Conservation (phyloP, 1,140 invertebrate species). For the Rhagoletis pomonella region DNA sequence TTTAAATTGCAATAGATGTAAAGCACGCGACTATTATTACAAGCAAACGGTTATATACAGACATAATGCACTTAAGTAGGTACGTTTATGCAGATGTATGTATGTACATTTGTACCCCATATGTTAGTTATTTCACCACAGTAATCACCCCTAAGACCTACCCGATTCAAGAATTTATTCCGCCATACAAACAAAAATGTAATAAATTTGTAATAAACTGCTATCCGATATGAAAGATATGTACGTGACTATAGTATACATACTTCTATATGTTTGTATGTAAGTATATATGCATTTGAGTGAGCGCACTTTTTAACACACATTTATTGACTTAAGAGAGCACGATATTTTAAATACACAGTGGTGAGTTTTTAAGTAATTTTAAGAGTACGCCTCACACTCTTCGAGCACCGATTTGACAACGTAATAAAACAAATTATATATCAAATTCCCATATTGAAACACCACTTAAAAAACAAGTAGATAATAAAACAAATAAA, state of each 20-base stretch:
- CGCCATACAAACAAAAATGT: neutral
- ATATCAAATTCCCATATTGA: neutral
- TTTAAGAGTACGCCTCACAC: neutral
- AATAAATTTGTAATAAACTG: neutral
- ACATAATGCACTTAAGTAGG: neutral
- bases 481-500: neutral
- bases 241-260: too few relatives aligned
- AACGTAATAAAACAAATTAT: neutral
- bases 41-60: neutral
- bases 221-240: neutral
- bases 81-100: neutral
- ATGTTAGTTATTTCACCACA: too few relatives aligned
- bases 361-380: neutral
- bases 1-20: conserved; percentile 34
- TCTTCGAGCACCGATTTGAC: neutral
- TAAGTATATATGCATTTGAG: too few relatives aligned
- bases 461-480: neutral
- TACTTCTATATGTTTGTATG: too few relatives aligned
- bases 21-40: conserved; percentile 35
- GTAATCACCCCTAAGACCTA: conserved; percentile 4
- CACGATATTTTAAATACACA: too few relatives aligned
- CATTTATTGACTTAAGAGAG: too few relatives aligned
- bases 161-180: neutral
- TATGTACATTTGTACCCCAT: too few relatives aligned
- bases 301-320: too few relatives aligned